Base-by-base conservation (phyloP, 37 sponge, comb jelly and placozoan species). In the Bolinopsis microptera region DNA sequence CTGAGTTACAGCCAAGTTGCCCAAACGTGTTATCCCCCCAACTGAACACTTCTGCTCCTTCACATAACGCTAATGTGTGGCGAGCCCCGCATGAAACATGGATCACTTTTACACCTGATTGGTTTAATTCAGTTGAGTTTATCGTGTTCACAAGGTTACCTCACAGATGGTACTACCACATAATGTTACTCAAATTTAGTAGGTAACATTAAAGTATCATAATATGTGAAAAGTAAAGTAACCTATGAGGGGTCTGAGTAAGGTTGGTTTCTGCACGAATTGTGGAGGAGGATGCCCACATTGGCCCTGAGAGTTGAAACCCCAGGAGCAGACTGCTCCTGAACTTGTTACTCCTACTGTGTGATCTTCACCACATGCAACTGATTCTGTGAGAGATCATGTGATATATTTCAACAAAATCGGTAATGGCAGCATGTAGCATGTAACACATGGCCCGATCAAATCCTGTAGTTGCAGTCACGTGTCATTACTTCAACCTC, bases 211-310 rank as follows among this genome's bases (percentile, higher is more conserved):
- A n/a, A 67, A 67, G 21, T 67, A 67, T 67, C 68, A 67, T 67
- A 21, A 22, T 67, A 21, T 67, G 68, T 22, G 18, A 22, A 22
- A 22, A 67, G 13, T 67, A 22, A 22, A 67, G 13, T 67, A 48
- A 86, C 90, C 90, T 40, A 34, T 21, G 27, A 86, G 34, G 5
- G 90, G 90, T 41, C 90, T 39, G 61, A 41, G 61, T 9, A 41
- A 48, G 1, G 90, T 86, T 0, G 90, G 90, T 86, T 86, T 86
- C 1, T 86, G 38, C 24, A 86, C 90, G 39, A 86, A 86, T 8
- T 86, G 41, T n/a, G 90, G 90, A 39, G 90, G 90, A 30, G 90
- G 48, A 30, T 41, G 90, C 0, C 61, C 90, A 40, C 90, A 86
- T 38, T 86, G 90, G 0, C 90, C 90, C 61, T 41, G 61, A 0